Evolutionary conservation across 1,140 invertebrate species (phyloP).

Genomic region (Pseudachorutes palmiensis): DNA sequence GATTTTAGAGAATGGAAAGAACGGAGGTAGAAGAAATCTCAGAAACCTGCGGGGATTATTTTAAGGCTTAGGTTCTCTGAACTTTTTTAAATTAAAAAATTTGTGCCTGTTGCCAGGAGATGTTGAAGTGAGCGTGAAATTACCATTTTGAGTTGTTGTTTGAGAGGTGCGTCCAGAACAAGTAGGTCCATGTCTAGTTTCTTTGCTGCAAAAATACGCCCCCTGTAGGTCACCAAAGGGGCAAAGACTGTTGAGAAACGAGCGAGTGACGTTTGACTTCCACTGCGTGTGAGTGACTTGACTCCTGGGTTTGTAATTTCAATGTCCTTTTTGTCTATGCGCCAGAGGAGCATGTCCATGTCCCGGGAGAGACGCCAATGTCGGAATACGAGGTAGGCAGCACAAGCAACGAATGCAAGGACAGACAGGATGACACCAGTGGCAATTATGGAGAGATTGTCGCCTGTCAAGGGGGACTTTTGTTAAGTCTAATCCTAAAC

Average conservation of each 20-base stretch:
- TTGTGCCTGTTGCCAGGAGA: too few relatives aligned
- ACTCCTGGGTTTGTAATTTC: slow-evolving; percentile 41
- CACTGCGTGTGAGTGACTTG: slow-evolving; percentile 15
- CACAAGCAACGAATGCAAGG: slow-evolving; percentile 19
- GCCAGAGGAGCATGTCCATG: slow-evolving; percentile 87
- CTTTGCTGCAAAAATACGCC: slow-evolving; percentile 77
- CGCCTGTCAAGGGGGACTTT: slow-evolving; percentile 25
- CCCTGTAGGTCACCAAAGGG: slow-evolving; percentile 78
- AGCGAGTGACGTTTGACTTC: slow-evolving; percentile 31
- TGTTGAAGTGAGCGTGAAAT: slow-evolving; percentile 37
- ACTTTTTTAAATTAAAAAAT: too few relatives aligned
- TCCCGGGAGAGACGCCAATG: slow-evolving; percentile 94
- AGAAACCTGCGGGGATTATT: too few relatives aligned
- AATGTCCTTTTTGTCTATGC: slow-evolving; percentile 86
- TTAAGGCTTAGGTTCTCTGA: too few relatives aligned
- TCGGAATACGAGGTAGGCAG: slow-evolving; percentile 53
- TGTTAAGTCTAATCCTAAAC: too few relatives aligned
- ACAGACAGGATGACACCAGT: slow-evolving; percentile 14
- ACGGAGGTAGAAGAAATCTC: too few relatives aligned
- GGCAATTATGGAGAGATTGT: slow-evolving; percentile 20
- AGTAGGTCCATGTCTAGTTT: slow-evolving; percentile 61
- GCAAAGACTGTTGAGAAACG: slow-evolving; percentile 67
- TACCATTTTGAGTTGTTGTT: slow-evolving; percentile 89
- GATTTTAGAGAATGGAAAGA: too few relatives aligned
- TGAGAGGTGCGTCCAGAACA: slow-evolving; percentile 80